Conservation (phyloP, 2,797 vertebrate species). For the Platalea minor region DNA sequence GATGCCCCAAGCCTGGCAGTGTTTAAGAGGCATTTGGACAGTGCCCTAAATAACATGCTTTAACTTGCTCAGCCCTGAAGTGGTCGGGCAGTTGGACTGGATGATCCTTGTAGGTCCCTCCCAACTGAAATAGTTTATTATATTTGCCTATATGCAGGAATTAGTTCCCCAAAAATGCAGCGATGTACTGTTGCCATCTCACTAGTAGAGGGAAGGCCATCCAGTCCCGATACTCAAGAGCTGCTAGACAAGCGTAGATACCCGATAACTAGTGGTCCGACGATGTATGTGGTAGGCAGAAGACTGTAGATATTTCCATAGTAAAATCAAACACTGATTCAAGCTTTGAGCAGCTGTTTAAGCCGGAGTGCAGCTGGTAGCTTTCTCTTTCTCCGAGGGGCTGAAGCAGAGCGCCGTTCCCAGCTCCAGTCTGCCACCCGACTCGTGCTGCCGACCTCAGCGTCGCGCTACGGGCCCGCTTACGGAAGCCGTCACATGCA, state of each 20-base stretch:
- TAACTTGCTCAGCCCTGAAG: no score
- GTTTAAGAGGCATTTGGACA: no score
- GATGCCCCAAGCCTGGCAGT: no score
- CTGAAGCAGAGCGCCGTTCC: not conserved
- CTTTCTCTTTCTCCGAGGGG: accelerated
- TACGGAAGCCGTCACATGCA: not conserved
- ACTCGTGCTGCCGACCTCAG: not conserved
- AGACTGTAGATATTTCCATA: not conserved
- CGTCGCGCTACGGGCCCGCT: not conserved
- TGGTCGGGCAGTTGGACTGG: no score
- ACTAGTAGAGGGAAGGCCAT: not conserved
- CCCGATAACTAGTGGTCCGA: accelerated
- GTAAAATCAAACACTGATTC: not conserved
- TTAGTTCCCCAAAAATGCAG: not conserved
- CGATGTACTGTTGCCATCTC: not conserved
- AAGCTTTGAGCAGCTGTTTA: not conserved
- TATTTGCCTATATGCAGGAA: not conserved
- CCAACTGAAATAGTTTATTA: no score
- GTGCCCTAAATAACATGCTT: no score
- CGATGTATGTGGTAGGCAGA: no score
- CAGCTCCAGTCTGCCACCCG: not conserved
- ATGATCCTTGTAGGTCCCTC: no score
- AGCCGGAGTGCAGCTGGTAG: not conserved
- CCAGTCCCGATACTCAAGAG: not conserved
- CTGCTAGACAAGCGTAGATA: not conserved